phyloP scores from a whole-genome alignment of 1,140 invertebrate genomes.

The Maconellicoccus hirsutus region DNA sequence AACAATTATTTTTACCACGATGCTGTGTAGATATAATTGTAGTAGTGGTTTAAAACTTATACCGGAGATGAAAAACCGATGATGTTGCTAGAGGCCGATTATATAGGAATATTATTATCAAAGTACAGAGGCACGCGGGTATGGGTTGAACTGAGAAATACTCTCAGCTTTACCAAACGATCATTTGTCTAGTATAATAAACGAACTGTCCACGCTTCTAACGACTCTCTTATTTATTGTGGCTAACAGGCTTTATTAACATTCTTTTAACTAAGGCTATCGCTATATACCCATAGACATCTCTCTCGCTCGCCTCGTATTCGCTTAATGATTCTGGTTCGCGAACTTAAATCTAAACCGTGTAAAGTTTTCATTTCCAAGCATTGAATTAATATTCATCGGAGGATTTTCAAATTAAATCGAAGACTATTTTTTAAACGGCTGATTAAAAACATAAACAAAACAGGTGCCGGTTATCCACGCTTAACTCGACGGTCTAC shows the following conservation, averaged over 20 bases:
- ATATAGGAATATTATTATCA: slow-evolving; percentile 6
- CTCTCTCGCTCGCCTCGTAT: background rate
- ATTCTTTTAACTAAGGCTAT: background rate
- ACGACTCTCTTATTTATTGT: slow-evolving; percentile 9
- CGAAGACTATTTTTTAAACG: background rate
- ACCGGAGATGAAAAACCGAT: background rate
- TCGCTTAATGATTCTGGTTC: background rate
- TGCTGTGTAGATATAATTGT: background rate
- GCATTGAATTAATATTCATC: background rate
- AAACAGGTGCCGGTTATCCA: background rate
- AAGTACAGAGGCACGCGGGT: background rate
- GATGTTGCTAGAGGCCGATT: background rate
- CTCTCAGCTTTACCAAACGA: background rate
- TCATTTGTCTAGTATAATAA: slow-evolving; percentile 9
- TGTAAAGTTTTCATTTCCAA: background rate
- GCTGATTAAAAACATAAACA: background rate
- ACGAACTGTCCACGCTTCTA: slow-evolving; percentile 7
- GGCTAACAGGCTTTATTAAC: slow-evolving; percentile 8
- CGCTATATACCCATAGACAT: background rate
- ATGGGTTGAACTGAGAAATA: background rate
- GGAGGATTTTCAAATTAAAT: slow-evolving; percentile 10
- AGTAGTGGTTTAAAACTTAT: background rate
- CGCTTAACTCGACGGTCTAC: too few species aligned
- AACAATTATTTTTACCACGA: background rate
- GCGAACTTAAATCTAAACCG: background rate